Evolutionary conservation across 2,113 vertebrate species (phyloP), one percentile per base, ranked within the genome.

Genomic region (Oncorhynchus nerka): DNA sequence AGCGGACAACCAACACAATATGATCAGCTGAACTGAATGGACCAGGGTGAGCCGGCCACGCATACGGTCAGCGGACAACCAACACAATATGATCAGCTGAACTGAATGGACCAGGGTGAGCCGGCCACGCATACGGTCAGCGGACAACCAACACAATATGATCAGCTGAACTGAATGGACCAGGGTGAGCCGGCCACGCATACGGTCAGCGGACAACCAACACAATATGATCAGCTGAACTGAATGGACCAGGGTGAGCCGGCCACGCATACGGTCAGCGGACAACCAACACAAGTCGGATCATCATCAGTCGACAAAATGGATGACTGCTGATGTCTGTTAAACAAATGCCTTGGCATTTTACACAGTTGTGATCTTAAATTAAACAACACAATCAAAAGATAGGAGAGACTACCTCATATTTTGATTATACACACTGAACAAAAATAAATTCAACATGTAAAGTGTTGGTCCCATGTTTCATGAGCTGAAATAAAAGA

Each of bases 51-150:
- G 51, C 51, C 51, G 20, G n/a, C 19, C 19, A 62, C 11, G n/a
- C 59, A 62, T 8, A 34, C n/a, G 11, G n/a, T 22, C 3, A 24
- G n/a, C n/a, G 6, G n/a, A 20, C 19, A 62, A n/a, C n/a, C n/a
- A n/a, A n/a, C n/a, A n/a, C 91, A 93, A 89, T 91, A 89, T 94
- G 92, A 93, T 91, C 85, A 85, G 90, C 65, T 66, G 75, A 88
- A 74, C 84, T 78, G 57, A 85, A 83, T 83, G 85, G 30, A 62
- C 26, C 22, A 9, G 0, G n/a, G 8, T 16, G n/a, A 62, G 51
- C 51, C 51, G 20, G n/a, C 19, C 19, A 62, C 11, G n/a, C 59
- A 62, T 8, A 34, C n/a, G 11, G n/a, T 22, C 3, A 24, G n/a
- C n/a, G 6, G n/a, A 20, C 19, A 62, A n/a, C n/a, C n/a, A n/a